These are phyloP conservation scores for Oscheius sp. DNA, from an alignment of 2,888 invertebrate species.

Conservation along the genomic window DNA sequence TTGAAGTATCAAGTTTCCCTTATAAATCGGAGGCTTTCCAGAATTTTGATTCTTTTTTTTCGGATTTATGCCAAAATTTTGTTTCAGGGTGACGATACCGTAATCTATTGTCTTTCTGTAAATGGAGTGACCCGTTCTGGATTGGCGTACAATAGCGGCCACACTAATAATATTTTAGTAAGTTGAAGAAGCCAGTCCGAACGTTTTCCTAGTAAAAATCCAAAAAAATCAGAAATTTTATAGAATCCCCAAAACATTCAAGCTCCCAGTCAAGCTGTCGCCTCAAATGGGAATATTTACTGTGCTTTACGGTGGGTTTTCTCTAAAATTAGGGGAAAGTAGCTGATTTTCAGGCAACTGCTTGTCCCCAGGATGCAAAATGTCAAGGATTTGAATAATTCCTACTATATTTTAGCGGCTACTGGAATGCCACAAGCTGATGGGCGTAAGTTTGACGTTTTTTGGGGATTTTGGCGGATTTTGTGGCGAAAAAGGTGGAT, in stretches of 20 bases:
- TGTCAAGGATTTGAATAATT: conserved; percentile 14
- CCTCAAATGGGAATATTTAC: conserved; percentile 30
- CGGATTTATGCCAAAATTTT: no score
- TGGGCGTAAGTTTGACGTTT: conserved; percentile 1
- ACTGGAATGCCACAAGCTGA: not conserved
- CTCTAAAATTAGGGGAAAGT: not conserved
- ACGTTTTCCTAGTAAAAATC: not conserved
- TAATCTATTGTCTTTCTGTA: conserved; percentile 26
- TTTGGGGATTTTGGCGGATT: no score
- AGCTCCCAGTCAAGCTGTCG: not conserved
- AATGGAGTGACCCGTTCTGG: conserved; percentile 3
- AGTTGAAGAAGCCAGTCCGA: not conserved
- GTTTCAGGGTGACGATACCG: conserved; percentile 39
- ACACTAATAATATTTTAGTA: conserved; percentile 5
- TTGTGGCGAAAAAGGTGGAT: no score
- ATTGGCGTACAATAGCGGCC: conserved; percentile 24
- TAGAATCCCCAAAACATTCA: conserved; percentile 20
- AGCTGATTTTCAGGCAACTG: not conserved
- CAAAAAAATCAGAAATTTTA: not conserved
- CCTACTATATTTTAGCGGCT: conserved; percentile 8
- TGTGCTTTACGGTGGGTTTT: conserved; percentile 13
- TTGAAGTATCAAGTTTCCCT: not conserved
- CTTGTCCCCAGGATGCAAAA: not conserved
- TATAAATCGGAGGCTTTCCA: no score
- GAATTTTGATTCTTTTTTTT: no score